Base-by-base conservation (phyloP, 2,113 vertebrate genomes). In the Thamnaconus septentrionalis region DNA sequence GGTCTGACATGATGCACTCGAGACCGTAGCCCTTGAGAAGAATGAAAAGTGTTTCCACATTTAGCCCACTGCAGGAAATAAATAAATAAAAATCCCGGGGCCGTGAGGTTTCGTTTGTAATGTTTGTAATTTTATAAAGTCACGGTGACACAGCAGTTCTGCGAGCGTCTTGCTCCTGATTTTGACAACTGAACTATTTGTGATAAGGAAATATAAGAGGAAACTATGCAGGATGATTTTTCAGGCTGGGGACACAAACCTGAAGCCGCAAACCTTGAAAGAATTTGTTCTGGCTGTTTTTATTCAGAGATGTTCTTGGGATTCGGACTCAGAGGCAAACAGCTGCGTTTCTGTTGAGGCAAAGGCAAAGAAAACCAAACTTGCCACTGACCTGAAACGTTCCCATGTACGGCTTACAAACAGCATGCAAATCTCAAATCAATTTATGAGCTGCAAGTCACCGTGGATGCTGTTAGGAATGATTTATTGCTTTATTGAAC, bases 151-250 rank as follows among this genome's bases (percentile, higher is more conserved):
- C 7, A 4, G 31, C 6, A 0, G 53, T 41, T 72, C 43, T 68
- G 8, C 47, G 55, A 66, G 68, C 43, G 69, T 75, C 74, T 83
- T 62, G 72, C 1, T 73, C 55, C 56, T 61, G 12, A 59, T 11
- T n/a, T 45, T 54, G 56, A 5, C 3, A 5, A n/a, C 53, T 56
- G 41, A 7, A 18, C 2, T 5, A 8, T 56, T 64, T 52, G 9
- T 41, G 5, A 6, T 40, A 6, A 7, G 50, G 18, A 31, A 31
- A 60, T 42, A 3, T 10, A 41, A 3, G 11, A 50, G 1, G 44
- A 18, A 66, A 44, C 5, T n/a, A 10, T 18, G 6, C 3, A 18
- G 3, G 31, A 3, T 39, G 3, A 12, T 41, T 31, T 31, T 31
- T 31, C 18, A 31, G 18, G 18, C 18, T 31, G 18, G 18, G 18